Evolutionary conservation across 2,113 vertebrate species (phyloP).

Genomic region (Catagonus wagneri): DNA sequence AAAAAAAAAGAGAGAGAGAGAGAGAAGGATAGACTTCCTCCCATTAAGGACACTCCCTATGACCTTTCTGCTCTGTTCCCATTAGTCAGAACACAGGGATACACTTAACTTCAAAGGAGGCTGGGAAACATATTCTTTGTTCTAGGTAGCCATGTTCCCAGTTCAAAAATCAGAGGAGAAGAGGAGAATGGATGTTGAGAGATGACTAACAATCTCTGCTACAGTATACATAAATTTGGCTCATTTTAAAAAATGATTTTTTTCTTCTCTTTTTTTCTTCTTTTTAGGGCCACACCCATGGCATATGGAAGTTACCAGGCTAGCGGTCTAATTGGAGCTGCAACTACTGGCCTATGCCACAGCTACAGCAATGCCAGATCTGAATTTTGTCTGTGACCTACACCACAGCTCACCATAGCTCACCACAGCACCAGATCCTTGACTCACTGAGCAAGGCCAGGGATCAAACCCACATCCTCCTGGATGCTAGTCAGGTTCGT

Average conservation of each 20-base stretch:
- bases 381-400: no score
- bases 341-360: no score
- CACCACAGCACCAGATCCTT: no score
- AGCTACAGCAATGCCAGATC: no score
- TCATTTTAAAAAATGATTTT: neutral
- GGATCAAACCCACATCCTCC: no score
- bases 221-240: neutral
- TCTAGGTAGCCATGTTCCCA: neutral
- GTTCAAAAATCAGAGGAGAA: neutral
- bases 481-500: no score
- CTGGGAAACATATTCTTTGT: constrained; percentile 24
- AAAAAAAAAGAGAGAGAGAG: neutral
- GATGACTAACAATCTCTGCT: neutral
- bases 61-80: neutral
- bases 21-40: neutral
- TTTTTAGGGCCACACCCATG: no score
- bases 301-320: no score
- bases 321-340: no score
- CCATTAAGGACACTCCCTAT: neutral
- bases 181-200: neutral
- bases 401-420: no score
- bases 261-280: no score
- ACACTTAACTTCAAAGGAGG: neutral
- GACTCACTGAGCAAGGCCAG: no score
- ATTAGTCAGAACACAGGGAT: neutral